Evolutionary conservation across 1,140 invertebrate species (phyloP), one percentile per base, ranked within the genome.

Genomic region (Polyergus mexicanus): DNA sequence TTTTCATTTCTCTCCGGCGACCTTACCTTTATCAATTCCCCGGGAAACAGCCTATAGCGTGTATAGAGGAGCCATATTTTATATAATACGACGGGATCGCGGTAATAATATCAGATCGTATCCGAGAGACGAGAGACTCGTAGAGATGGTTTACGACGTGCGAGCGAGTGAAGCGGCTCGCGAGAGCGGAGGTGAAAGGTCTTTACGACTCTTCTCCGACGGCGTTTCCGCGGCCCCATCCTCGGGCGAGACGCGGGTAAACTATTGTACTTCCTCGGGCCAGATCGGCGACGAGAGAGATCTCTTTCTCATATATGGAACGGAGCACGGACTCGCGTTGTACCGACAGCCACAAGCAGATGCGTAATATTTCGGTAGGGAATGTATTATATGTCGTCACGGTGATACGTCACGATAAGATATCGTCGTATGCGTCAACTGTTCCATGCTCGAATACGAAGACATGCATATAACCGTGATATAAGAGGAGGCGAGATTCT

Each of bases 61-160:
- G 68, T 69, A 86, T 78, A 88, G 87, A 80, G 56, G 62, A 58
- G 88, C 51, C 62, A 63, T 91, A 88, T 91, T 86, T 91, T 87
- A 90, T 81, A 85, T 85, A 76, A 91, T 83, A 68, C 63, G 76
- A 86, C 32, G 71, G 84, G 62, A 72, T 83, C 28, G 41, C 63
- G 41, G 75, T 90, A 92, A 93, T 92, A 92, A 92, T 86, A 87
- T 91, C 85, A 86, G 89, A 91, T 88, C 65, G 87, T 91, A 91
- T 89, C 56, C 86, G 84, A 44, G 74, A 87, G 87, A 72, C 63
- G 90, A 74, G 71, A 65, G 41, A 77, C 80, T 74, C 41, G 75
- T 35, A 47, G 65, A 63, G 78, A 90, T 85, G 90, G 86, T 94
- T 94, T 93, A 94, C 84, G 92, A 94, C 87, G 84, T 86, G 91